Evolutionary conservation across 2,888 invertebrate species (phyloP), one percentile per base, ranked within the genome.

Genomic region (Andrena marginata): DNA sequence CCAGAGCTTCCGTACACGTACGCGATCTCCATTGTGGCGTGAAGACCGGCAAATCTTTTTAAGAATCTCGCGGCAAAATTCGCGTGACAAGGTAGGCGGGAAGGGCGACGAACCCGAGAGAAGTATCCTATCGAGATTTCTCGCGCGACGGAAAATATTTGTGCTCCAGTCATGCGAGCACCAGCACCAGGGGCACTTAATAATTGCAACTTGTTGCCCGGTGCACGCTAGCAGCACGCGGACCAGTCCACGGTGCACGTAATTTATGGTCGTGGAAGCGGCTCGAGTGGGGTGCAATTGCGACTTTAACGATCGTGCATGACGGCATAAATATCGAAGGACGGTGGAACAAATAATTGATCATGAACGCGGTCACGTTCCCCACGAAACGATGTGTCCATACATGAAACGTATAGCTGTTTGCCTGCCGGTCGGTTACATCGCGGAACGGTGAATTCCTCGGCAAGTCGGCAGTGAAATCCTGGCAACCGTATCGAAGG

Each of bases 161-260:
- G 76, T 75, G 63, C 63, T 8, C 2, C 67, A 20, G 82, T 71
- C 69, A 62, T 73, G 82, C 82, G 60, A 76, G 69, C 56, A 8
- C 8, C 67, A 59, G 67, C 71, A 72, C 82, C 72, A n/a, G 74
- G 63, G 77, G 83, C 84, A 76, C 68, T 75, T 84, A 76, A 69
- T 84, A 84, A 84, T 84, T 84, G 84, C 84, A 84, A 84, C 84
- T 78, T 84, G 78, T 83, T 84, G 84, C 84, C 77, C 70, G 63
- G 42, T 69, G 65, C 71, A 77, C 60, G 77, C 75, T 23, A 56
- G 78, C 64, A 59, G 49, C 63, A 49, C 31, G 64, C 70, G 33
- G 51, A 70, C 72, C 71, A 35, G 77, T 68, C 64, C 62, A 62
- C 59, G 78, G 68, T 68, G 51, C 78, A 5, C 48, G 75, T 76